These are phyloP conservation scores for Pelecanoides urinatrix DNA, from an alignment of 2,113 vertebrate genomes.

Conservation along the genomic window DNA sequence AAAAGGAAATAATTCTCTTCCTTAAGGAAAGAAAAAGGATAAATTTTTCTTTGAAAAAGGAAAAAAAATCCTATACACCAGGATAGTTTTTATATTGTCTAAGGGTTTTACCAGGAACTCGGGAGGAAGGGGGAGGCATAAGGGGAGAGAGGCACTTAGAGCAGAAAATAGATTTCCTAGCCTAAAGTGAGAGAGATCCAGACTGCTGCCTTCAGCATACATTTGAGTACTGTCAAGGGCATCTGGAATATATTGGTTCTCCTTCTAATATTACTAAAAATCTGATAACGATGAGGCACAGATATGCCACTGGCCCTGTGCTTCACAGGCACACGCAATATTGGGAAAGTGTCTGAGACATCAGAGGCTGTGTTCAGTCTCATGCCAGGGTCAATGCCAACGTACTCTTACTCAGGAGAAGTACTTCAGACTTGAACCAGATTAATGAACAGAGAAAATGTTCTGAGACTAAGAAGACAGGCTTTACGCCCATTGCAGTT, in stretches of 20 bases:
- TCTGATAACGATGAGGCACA: background rate
- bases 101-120: background rate
- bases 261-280: background rate
- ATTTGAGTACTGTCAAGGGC: constrained; percentile 42
- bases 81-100: background rate
- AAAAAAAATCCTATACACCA: background rate
- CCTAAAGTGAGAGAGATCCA: constrained; percentile 21
- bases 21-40: background rate
- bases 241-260: constrained; percentile 13
- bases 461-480: background rate
- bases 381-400: background rate
- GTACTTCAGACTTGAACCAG: background rate
- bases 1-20: background rate
- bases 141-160: background rate
- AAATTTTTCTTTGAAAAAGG: background rate
- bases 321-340: background rate
- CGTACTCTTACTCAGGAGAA: background rate
- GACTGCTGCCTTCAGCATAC: background rate
- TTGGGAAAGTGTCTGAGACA: background rate
- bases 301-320: background rate
- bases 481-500: background rate
- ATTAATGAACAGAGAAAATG: constrained; percentile 26
- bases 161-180: constrained; percentile 50
- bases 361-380: background rate
- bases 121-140: background rate